A percentile compares a stretch with the other conserved stretches of the same genome.
These are phyloP conservation scores for Adelphocoris suturalis DNA, from an alignment of 2,888 invertebrate species.

Conservation along the genomic window DNA sequence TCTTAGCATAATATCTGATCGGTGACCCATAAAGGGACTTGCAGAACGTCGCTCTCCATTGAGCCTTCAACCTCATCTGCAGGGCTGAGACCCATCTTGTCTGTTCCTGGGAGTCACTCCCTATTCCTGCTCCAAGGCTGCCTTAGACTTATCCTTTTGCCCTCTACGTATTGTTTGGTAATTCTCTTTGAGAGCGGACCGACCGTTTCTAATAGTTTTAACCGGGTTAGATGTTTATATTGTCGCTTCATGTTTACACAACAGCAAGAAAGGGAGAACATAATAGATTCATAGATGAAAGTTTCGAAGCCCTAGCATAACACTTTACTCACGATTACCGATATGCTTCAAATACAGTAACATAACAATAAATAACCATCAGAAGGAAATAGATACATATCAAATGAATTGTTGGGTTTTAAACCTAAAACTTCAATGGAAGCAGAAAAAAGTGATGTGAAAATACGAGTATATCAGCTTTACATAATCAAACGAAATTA, in stretches of 20 bases:
- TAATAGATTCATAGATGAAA: too few relatives aligned
- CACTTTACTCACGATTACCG: too few relatives aligned
- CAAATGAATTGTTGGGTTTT: too few relatives aligned
- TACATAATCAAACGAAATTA: too few relatives aligned
- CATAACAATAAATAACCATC: too few relatives aligned
- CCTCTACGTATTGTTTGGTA: slow-evolving; percentile 48
- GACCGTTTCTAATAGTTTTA: neutral
- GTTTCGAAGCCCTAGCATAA: too few relatives aligned
- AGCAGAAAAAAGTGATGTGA: too few relatives aligned
- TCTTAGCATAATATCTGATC: slow-evolving; percentile 58
- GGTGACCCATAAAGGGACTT: slow-evolving; percentile 48
- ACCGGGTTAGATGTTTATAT: slow-evolving; percentile 12
- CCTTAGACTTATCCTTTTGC: neutral
- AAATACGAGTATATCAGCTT: too few relatives aligned
- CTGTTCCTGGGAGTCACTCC: slow-evolving; percentile 12
- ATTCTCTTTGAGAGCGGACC: slow-evolving; percentile 15
- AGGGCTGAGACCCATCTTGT: slow-evolving; percentile 32
- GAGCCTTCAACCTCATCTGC: slow-evolving; percentile 58
- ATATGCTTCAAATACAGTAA: too few relatives aligned
- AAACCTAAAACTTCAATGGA: too few relatives aligned
- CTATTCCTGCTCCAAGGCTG: neutral
- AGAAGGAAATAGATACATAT: too few relatives aligned
- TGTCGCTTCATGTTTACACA: neutral
- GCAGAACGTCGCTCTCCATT: slow-evolving; percentile 35
- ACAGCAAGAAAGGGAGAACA: too few relatives aligned